A percentile compares a stretch with the other conserved stretches of the same genome.
Conservation (phyloP, 2,797 vertebrate species). For the Cynopterus sphinx region DNA sequence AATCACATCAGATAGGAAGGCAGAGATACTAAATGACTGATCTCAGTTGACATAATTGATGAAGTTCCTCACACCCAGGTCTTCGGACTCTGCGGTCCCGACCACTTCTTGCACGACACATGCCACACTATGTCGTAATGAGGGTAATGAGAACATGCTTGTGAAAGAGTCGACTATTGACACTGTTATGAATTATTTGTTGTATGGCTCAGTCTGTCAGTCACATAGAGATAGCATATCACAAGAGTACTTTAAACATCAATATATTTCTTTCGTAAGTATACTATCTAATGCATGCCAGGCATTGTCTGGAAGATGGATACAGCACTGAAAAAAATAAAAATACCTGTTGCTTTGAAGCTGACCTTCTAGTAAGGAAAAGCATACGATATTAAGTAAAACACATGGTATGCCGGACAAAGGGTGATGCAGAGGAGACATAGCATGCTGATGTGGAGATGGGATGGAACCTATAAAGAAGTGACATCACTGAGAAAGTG, state of each 20-base stretch:
- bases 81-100: not conserved
- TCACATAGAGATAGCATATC: not conserved
- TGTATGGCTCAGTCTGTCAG: not conserved
- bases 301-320: not conserved
- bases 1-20: not conserved
- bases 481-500: not conserved
- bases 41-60: not conserved
- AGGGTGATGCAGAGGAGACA: not conserved
- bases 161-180: not conserved
- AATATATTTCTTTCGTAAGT: not conserved
- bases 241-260: not conserved
- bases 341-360: not conserved
- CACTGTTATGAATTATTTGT: not conserved
- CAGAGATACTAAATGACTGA: not conserved
- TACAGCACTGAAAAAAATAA: not conserved
- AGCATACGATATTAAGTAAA: not conserved
- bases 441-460: accelerated
- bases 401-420: not conserved
- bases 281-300: not conserved
- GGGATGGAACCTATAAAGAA: not conserved
- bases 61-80: not conserved
- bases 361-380: not conserved
- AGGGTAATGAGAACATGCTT: not conserved
- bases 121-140: not conserved
- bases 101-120: not conserved